phyloP scores from a whole-genome alignment of 2,113 vertebrate genomes.

The Microcebus jonahi region DNA sequence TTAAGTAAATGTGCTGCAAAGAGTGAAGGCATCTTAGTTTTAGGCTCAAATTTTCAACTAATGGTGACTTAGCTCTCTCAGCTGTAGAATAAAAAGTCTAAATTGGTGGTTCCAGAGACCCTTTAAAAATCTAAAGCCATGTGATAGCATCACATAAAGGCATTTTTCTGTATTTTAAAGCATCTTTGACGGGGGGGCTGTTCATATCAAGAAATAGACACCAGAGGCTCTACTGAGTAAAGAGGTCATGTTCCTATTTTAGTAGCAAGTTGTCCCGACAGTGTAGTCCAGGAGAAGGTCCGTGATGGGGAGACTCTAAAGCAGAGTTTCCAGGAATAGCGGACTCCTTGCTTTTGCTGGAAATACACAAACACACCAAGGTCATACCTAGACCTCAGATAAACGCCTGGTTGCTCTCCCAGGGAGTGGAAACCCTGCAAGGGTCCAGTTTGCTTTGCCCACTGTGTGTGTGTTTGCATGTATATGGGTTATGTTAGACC shows the following conservation, averaged over 20 bases:
- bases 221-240: background rate
- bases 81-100: background rate
- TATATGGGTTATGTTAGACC: background rate
- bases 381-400: background rate
- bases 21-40: background rate
- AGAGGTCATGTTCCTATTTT: conserved; percentile 1
- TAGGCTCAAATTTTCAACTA: background rate
- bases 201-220: conserved; percentile 14
- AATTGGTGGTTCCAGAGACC: background rate
- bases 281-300: background rate
- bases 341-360: background rate
- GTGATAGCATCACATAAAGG: background rate
- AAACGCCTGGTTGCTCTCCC: background rate
- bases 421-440: background rate
- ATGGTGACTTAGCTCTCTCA: background rate
- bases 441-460: background rate
- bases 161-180: conserved; percentile 25
- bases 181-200: background rate
- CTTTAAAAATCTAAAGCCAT: background rate
- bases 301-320: background rate
- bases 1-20: background rate
- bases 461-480: background rate
- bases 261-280: background rate
- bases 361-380: background rate
- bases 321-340: background rate